Percentiles rank a stretch among this genome's conserved stretches.
phyloP scores from a whole-genome alignment of 2,113 vertebrate genomes.

The Anthoscopus minutus region DNA sequence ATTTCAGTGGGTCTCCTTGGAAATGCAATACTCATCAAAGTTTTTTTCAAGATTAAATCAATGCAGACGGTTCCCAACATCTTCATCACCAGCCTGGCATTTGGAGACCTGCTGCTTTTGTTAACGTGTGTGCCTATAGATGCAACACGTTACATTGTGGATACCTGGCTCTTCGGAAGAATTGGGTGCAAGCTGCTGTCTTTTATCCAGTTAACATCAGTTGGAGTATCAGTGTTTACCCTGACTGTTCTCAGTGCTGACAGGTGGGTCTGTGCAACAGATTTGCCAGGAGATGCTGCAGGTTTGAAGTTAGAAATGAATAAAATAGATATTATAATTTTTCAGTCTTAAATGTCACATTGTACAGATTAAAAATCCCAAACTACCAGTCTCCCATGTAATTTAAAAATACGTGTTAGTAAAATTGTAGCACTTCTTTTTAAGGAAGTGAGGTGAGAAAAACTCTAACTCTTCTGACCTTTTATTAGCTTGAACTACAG shows the following conservation, averaged over 20 bases:
- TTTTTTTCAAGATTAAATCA: conserved; percentile 80
- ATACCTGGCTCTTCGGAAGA: conserved; percentile 78
- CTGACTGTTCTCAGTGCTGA: conserved; percentile 82
- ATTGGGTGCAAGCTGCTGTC: conserved; percentile 79
- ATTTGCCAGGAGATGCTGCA: background rate
- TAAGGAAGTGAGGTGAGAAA: background rate
- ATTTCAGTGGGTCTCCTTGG: conserved; percentile 80
- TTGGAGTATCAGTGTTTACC: conserved; percentile 81
- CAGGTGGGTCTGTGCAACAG: conserved; percentile 69
- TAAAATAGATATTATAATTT: background rate
- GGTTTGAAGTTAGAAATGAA: background rate
- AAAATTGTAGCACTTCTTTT: background rate
- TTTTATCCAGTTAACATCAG: conserved; percentile 78
- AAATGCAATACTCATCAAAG: conserved; percentile 80
- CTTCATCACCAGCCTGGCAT: conserved; percentile 81
- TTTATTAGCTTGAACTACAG: conserved; percentile 38
- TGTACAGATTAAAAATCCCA: background rate
- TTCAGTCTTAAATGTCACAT: background rate
- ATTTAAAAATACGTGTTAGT: background rate
- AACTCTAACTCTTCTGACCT: conserved; percentile 7
- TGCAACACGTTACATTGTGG: conserved; percentile 73
- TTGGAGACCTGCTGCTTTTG: conserved; percentile 78
- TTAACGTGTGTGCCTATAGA: conserved; percentile 79
- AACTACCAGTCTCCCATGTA: background rate
- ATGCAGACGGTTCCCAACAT: conserved; percentile 82